Percentiles rank a stretch among this genome's conserved stretches.
These are phyloP conservation scores for Drosophila borealis DNA, from an alignment of 2,888 invertebrate genomes.

Conservation along the genomic window DNA sequence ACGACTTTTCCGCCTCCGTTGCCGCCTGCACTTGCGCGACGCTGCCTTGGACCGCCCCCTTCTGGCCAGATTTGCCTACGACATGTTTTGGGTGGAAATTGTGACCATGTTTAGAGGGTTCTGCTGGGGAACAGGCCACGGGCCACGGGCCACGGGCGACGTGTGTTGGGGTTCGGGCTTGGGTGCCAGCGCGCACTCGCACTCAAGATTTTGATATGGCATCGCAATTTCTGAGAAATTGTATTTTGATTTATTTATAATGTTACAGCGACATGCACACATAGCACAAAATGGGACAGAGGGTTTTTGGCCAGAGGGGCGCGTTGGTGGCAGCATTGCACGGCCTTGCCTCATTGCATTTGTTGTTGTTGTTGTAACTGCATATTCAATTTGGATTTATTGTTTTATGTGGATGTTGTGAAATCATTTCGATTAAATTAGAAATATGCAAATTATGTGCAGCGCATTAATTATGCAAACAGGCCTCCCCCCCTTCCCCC, in stretches of 20 bases:
- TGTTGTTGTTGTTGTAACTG: slow-evolving; percentile 29
- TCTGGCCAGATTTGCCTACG: slow-evolving; percentile 54
- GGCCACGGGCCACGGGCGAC: slow-evolving; percentile 7
- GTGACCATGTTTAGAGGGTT: slow-evolving; percentile 53
- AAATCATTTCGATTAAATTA: slow-evolving; percentile 81
- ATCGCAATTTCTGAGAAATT: slow-evolving; percentile 83
- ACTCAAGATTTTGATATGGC: slow-evolving; percentile 80
- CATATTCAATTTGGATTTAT: slow-evolving; percentile 61
- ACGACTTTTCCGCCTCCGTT: slow-evolving; percentile 77
- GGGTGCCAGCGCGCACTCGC: slow-evolving; percentile 36
- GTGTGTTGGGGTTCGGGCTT: not conserved
- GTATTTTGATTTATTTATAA: slow-evolving; percentile 83
- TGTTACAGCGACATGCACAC: slow-evolving; percentile 82
- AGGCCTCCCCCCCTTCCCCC: not conserved
- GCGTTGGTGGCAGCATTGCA: slow-evolving; percentile 18
- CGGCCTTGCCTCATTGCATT: slow-evolving; percentile 29
- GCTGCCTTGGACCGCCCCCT: slow-evolving; percentile 14
- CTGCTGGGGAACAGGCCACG: not conserved
- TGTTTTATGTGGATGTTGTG: slow-evolving; percentile 49
- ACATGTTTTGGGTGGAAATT: slow-evolving; percentile 80
- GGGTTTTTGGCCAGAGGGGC: not conserved
- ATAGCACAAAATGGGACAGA: slow-evolving; percentile 31
- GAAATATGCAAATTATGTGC: slow-evolving; percentile 80
- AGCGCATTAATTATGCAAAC: slow-evolving; percentile 72
- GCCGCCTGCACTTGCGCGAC: slow-evolving; percentile 27